phyloP scores from a whole-genome alignment of 2,888 invertebrate species.

The Anodontia alba region DNA sequence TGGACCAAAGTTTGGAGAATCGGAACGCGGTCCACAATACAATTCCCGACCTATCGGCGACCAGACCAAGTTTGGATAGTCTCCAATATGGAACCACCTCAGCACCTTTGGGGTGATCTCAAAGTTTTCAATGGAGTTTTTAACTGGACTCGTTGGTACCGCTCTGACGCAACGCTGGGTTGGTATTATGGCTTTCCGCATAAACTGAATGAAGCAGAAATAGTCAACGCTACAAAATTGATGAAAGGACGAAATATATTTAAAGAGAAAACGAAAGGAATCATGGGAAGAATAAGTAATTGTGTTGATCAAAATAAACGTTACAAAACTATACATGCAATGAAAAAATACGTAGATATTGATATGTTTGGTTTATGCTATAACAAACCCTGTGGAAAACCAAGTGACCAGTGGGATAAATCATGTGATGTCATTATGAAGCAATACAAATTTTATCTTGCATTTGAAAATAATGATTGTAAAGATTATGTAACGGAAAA shows the following conservation, averaged over 20 bases:
- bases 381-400: conserved; percentile 32
- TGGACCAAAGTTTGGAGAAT: conserved; percentile 42
- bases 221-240: conserved; percentile 13
- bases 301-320: conserved; percentile 41
- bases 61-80: conserved; percentile 70
- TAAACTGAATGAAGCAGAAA: conserved; percentile 27
- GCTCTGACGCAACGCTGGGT: conserved; percentile 36
- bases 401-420: neutral
- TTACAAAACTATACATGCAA: conserved; percentile 32
- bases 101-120: conserved; percentile 58
- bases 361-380: conserved; percentile 51
- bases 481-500: conserved; percentile 57
- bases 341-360: conserved; percentile 36
- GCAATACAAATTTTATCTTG: conserved; percentile 50
- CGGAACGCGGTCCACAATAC: conserved; percentile 22
- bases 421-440: conserved; percentile 35
- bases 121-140: conserved; percentile 46
- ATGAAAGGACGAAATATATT: conserved; percentile 43
- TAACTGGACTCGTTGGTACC: conserved; percentile 55
- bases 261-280: conserved; percentile 37
- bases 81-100: conserved; percentile 67
- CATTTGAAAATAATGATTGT: conserved; percentile 54
- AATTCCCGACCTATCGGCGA: conserved; percentile 58
- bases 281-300: conserved; percentile 49
- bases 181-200: conserved; percentile 40